A percentile compares a stretch with the other conserved stretches of the same genome.
These are phyloP conservation scores for Zosterops hypoxanthus DNA, from an alignment of 2,113 vertebrate species.

Conservation along the genomic window DNA sequence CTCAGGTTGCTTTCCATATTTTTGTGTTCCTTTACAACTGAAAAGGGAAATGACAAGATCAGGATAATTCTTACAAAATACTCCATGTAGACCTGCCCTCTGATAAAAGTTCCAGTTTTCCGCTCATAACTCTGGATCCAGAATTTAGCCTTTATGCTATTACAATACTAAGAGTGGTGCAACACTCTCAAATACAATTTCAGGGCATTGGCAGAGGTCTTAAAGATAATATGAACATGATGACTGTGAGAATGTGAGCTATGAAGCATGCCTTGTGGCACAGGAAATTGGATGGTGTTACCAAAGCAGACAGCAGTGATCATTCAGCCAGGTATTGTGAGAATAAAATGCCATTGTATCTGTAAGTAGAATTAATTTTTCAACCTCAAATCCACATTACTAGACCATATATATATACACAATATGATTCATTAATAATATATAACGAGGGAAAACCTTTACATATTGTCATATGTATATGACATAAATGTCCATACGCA, in stretches of 20 bases:
- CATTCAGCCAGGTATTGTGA: not conserved
- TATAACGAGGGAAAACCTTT: not conserved
- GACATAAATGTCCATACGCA: not conserved
- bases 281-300: not conserved
- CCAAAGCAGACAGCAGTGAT: not conserved
- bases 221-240: not conserved
- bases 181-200: not conserved
- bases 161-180: too few relatives aligned
- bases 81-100: not conserved
- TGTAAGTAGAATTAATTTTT: not conserved
- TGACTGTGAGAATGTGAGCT: not conserved
- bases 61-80: not conserved
- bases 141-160: not conserved
- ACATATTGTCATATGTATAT: too few relatives aligned
- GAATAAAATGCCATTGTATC: not conserved
- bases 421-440: not conserved
- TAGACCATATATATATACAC: rapidly evolving
- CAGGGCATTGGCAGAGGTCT: not conserved
- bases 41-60: not conserved
- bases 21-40: not conserved
- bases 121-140: not conserved
- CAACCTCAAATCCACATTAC: not conserved
- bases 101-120: not conserved
- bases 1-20: rapidly evolving
- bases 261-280: rapidly evolving